Evolutionary conservation across 2,113 vertebrate species (phyloP).

Genomic region (Gobio gobio): DNA sequence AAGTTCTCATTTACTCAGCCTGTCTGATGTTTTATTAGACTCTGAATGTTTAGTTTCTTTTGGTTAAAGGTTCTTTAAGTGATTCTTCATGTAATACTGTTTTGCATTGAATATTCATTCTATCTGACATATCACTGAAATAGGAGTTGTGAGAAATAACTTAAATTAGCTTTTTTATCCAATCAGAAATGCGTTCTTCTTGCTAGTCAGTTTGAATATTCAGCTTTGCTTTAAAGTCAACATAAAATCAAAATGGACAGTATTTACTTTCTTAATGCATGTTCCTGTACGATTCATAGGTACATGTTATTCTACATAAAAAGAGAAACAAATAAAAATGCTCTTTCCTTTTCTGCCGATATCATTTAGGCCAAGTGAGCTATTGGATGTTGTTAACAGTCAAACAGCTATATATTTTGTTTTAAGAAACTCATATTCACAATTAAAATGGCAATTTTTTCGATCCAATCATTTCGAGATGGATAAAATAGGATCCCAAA

Average conservation of each 20-base stretch:
- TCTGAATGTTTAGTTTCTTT: slow-evolving; percentile 25
- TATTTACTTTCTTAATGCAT: not conserved
- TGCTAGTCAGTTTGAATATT: not conserved
- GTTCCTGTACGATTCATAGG: not conserved
- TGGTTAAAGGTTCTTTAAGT: not conserved
- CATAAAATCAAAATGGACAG: not conserved
- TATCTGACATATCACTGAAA: not conserved
- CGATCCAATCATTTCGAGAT: not conserved
- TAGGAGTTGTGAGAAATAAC: not conserved
- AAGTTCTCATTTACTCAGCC: slow-evolving; percentile 35
- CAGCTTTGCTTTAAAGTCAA: not conserved
- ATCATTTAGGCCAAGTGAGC: not conserved
- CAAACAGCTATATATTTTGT: not conserved
- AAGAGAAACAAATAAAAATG: too few species aligned
- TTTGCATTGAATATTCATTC: not conserved
- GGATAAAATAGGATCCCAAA: not conserved
- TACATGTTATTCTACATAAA: not conserved
- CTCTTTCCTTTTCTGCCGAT: not conserved
- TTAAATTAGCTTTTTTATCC: not conserved
- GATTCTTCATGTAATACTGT: not conserved
- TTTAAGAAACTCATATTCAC: not conserved
- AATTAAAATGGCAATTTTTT: not conserved
- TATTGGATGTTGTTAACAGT: not conserved
- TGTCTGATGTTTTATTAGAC: slow-evolving; percentile 8
- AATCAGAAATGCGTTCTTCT: not conserved